phyloP scores from a whole-genome alignment of 1,140 invertebrate genomes.

The Saccostrea cuccullata region DNA sequence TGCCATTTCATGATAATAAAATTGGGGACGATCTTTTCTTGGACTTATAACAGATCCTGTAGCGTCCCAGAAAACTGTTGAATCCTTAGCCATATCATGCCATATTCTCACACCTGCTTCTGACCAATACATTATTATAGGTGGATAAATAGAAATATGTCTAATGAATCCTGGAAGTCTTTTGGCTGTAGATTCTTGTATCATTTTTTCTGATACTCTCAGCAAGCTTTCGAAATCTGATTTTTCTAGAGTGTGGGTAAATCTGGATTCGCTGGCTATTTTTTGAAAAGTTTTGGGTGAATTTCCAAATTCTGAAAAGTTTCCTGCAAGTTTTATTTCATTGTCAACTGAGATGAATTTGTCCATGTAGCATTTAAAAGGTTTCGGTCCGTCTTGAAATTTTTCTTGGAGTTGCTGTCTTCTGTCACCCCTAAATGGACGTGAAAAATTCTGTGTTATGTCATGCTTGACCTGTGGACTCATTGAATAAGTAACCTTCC shows the following conservation, averaged over 20 bases:
- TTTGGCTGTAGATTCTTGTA: not conserved
- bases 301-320: too few species aligned
- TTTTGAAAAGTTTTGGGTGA: conserved; percentile 19
- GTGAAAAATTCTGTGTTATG: too few species aligned
- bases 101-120: conserved; percentile 26
- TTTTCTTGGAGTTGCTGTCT: too few species aligned
- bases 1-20: conserved; percentile 32
- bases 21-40: not conserved
- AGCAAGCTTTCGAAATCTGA: too few species aligned
- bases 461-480: too few species aligned
- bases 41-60: not conserved
- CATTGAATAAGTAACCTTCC: too few species aligned
- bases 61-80: conserved; percentile 30
- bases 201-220: not conserved
- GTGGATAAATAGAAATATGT: conserved; percentile 30
- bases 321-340: too few species aligned
- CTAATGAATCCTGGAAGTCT: conserved; percentile 28
- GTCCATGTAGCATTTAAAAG: too few species aligned
- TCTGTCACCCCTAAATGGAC: too few species aligned
- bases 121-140: conserved; percentile 37
- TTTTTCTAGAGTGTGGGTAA: not conserved
- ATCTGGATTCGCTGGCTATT: conserved; percentile 38
- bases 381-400: too few species aligned
- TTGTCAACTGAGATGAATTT: too few species aligned
- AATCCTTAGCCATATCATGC: conserved; percentile 38